Evolutionary conservation across 2,113 vertebrate species (phyloP), one percentile per base, ranked within the genome.

Genomic region (Lutjanus erythropterus): DNA sequence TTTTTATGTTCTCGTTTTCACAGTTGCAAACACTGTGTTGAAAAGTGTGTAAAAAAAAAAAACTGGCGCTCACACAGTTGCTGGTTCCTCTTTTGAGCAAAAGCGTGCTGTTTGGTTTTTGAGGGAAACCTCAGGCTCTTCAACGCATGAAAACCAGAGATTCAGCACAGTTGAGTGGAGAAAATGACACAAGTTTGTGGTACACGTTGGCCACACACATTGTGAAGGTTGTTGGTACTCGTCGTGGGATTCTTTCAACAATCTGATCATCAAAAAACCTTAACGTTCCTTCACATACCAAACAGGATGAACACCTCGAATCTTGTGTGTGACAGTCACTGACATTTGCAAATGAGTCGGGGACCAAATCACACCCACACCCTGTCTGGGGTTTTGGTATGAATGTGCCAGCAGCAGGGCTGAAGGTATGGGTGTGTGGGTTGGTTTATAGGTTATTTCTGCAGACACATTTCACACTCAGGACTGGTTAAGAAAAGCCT

Each of bases 31-130:
- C 21, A 9, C 9, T 0, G 2, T 35, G 53, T 66, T 46, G 23
- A 74, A 35, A 65, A 42, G 50, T 61, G 14, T 52, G 66, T 35
- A n/a, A 33, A n/a, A n/a, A n/a, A n/a, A n/a, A n/a, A n/a, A n/a
- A 6, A 31, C 16, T 15, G 25, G 18, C 5, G 14, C 18, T 37
- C 12, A 3, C 7, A 6, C 47, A 39, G 62, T 74, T 6, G 49
- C 60, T 65, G 67, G 47, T 89, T 92, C 87, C 81, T 79, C 83
- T 75, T 75, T 9, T 72, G 47, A 47, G 66, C 33, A 35, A n/a
- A 47, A 41, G 14, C 31, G 21, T 3, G 50, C 44, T 44, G 29
- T 37, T 49, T 39, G 73, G 42, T 44, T 71, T 75, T 61, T 52
- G 71, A 61, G 59, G 50, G 44, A 61, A 59, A 60, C 60, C 65